Conservation (phyloP, 2,888 invertebrate genomes). For the Phania funesta region DNA sequence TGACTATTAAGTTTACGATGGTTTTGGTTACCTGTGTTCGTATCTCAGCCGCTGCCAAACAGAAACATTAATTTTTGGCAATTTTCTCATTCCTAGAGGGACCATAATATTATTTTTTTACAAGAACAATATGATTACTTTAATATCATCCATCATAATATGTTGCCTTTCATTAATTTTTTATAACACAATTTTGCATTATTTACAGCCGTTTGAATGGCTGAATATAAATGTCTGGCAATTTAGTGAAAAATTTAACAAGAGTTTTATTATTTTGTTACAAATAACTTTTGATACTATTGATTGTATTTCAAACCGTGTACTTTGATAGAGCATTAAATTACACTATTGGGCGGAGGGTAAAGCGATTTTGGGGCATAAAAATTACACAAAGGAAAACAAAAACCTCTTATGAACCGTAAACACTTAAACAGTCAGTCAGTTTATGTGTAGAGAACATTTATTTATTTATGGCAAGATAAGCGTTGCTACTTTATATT, state of each 20-base stretch:
- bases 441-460: constrained; percentile 21
- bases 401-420: constrained; percentile 31
- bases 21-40: too few relatives aligned
- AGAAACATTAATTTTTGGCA: too few relatives aligned
- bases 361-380: constrained; percentile 11
- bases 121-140: too few relatives aligned
- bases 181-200: neutral
- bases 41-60: too few relatives aligned
- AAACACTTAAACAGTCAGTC: constrained; percentile 1
- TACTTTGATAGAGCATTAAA: constrained; percentile 52
- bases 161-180: too few relatives aligned
- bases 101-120: too few relatives aligned
- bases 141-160: neutral
- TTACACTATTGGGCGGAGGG: constrained; percentile 26
- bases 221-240: constrained; percentile 3
- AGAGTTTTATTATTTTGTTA: neutral
- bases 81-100: too few relatives aligned
- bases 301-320: neutral
- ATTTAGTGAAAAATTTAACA: constrained; percentile 2
- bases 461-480: constrained; percentile 40
- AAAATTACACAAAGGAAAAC: constrained; percentile 34
- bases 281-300: neutral
- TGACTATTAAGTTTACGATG: too few relatives aligned
- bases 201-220: neutral
- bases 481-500: constrained; percentile 46